phyloP scores from a whole-genome alignment of 2,113 vertebrate genomes.

The Cyanoramphus novaezelandiae region DNA sequence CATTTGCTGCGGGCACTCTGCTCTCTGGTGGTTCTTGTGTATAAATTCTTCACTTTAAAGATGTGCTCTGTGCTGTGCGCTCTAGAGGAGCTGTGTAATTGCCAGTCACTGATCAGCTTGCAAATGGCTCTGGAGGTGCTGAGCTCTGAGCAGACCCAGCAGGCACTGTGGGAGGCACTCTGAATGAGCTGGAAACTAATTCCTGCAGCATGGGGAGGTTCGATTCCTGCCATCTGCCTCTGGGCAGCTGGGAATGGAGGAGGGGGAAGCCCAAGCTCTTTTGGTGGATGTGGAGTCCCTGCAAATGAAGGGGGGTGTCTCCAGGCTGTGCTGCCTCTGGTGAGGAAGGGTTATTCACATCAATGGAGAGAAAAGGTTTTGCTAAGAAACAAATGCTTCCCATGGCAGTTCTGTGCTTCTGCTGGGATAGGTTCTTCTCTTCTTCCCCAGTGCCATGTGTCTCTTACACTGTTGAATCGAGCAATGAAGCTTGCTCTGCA shows the following conservation, averaged over 20 bases:
- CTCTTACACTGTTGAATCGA: background rate
- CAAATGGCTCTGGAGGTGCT: conserved; percentile 12
- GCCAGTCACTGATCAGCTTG: conserved; percentile 13
- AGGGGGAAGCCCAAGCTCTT: background rate
- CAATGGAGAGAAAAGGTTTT: background rate
- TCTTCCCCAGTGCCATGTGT: background rate
- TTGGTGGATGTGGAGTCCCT: background rate
- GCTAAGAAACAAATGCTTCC: background rate
- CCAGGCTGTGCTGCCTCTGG: background rate
- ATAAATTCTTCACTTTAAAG: conserved; percentile 30
- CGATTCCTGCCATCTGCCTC: conserved; percentile 28
- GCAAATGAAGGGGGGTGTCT: background rate
- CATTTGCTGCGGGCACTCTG: conserved; percentile 55
- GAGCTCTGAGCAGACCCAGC: background rate
- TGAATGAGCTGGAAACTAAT: conserved; percentile 2
- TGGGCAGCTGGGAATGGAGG: conserved; percentile 20
- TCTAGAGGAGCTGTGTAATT: conserved; percentile 16
- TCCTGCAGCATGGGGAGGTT: background rate
- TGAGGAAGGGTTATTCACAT: background rate
- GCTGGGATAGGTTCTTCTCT: background rate
- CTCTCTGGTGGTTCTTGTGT: conserved; percentile 62
- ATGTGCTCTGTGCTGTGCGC: background rate
- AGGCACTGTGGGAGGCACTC: conserved; percentile 14
- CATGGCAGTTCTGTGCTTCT: fast-evolving
- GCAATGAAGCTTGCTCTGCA: background rate